Percentiles rank a stretch among this genome's conserved stretches.
Conservation (phyloP, 92 coral and sea anemone species). For the Diadumene lineata region DNA sequence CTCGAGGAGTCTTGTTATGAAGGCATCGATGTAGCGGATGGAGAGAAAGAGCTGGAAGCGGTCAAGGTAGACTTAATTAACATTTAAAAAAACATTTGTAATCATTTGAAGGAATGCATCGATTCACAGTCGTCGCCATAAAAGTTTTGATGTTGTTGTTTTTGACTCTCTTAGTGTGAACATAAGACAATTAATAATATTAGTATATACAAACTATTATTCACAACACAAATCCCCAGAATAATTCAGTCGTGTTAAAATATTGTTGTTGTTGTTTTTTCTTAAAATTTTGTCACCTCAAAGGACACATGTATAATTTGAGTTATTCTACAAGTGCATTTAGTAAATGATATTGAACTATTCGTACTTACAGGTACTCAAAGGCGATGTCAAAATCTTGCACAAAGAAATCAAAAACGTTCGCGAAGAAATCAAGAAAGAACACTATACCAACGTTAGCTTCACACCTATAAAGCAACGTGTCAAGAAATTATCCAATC, state of each 20-base stretch:
- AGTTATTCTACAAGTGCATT: too few relatives aligned
- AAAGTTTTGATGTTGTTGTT: not conserved
- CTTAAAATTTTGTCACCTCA: too few relatives aligned
- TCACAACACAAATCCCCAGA: too few relatives aligned
- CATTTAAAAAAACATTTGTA: not conserved
- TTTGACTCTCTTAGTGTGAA: not conserved
- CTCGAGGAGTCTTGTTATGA: conserved; percentile 74
- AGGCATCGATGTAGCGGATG: conserved; percentile 72
- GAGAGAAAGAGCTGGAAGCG: conserved; percentile 60
- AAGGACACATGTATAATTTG: too few relatives aligned
- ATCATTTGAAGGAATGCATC: too few relatives aligned
- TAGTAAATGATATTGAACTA: not conserved
- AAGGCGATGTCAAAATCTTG: conserved; percentile 57
- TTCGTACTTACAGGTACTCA: conserved; percentile 46
- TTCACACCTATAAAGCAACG: conserved; percentile 79
- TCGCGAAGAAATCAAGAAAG: conserved; percentile 67
- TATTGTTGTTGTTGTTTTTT: too few relatives aligned
- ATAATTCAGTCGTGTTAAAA: too few relatives aligned
- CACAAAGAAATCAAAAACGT: conserved; percentile 63
- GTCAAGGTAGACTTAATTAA: conserved; percentile 67
- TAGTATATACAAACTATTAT: too few relatives aligned
- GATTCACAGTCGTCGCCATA: too few relatives aligned
- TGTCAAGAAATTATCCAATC: conserved; percentile 62
- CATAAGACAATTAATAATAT: too few relatives aligned
- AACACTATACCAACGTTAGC: conserved; percentile 67